phyloP scores from a whole-genome alignment of 37 sponge, comb jelly and placozoan species.

The Cladorhizidae sp. region DNA sequence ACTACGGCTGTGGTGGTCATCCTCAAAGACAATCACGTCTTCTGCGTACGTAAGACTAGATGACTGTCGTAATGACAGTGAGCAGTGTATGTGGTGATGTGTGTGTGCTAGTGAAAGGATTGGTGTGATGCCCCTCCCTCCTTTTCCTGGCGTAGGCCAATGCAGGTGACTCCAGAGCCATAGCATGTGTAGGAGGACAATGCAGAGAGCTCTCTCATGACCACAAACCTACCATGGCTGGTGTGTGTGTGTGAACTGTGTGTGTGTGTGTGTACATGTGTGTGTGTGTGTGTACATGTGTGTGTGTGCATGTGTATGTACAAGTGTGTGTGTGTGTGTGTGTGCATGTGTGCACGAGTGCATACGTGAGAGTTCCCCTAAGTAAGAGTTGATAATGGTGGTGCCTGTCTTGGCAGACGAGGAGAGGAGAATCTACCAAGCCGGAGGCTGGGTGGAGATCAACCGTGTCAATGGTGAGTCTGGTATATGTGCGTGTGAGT shows the following conservation, averaged over 20 bases:
- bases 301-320: too few relatives aligned
- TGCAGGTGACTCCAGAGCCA: slow-evolving; percentile 89
- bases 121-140: too few relatives aligned
- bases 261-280: not conserved
- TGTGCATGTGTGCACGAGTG: not conserved
- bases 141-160: slow-evolving; percentile 58
- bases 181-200: slow-evolving; percentile 67
- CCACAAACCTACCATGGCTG: slow-evolving; percentile 85
- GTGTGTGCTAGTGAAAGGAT: too few relatives aligned
- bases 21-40: slow-evolving; percentile 68
- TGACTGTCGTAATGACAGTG: too few relatives aligned
- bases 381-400: too few relatives aligned
- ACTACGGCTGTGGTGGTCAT: slow-evolving; percentile 78
- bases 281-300: not conserved
- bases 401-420: slow-evolving; percentile 43
- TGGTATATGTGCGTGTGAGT: not conserved
- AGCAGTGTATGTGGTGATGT: not conserved
- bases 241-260: slow-evolving; percentile 12
- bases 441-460: slow-evolving; percentile 92
- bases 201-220: slow-evolving; percentile 81
- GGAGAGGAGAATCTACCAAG: slow-evolving; percentile 68
- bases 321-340: too few relatives aligned
- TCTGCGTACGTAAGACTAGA: slow-evolving; percentile 63
- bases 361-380: not conserved
- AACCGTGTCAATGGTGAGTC: slow-evolving; percentile 91